These are phyloP conservation scores for Drosophila pseudotakahashii DNA, from an alignment of 2,888 invertebrate genomes.

Conservation along the genomic window DNA sequence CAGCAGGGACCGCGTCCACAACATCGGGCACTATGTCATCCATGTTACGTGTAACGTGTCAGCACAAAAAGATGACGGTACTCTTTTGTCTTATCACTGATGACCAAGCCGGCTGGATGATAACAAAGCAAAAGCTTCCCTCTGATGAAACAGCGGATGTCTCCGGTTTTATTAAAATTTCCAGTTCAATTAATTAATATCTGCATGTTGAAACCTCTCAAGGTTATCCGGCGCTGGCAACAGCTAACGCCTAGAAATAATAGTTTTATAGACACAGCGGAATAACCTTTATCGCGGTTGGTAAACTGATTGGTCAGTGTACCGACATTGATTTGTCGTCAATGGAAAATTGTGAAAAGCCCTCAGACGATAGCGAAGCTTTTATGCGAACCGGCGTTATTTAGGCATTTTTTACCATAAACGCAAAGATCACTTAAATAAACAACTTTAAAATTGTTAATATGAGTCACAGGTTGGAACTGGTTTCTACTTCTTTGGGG, in stretches of 20 bases:
- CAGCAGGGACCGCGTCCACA: conserved; percentile 65
- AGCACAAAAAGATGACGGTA: conserved; percentile 13
- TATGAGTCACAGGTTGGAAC: conserved; percentile 17
- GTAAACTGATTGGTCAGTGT: conserved; percentile 19
- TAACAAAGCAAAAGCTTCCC: conserved; percentile 47
- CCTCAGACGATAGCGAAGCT: conserved; percentile 21
- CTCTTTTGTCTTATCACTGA: conserved; percentile 45
- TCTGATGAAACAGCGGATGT: conserved; percentile 17
- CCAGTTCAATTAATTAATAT: conserved; percentile 63
- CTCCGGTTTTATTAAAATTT: conserved; percentile 41
- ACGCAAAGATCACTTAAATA: conserved; percentile 6
- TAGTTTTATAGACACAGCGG: conserved; percentile 17
- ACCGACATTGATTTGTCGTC: conserved; percentile 25
- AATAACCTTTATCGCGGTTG: conserved; percentile 20
- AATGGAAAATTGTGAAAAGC: conserved; percentile 26
- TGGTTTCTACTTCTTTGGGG: not conserved
- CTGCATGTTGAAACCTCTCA: conserved; percentile 24
- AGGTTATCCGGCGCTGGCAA: conserved; percentile 36
- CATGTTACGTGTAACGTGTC: conserved; percentile 51
- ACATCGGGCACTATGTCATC: conserved; percentile 76
- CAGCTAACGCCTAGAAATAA: conserved; percentile 39
- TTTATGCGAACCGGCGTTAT: conserved; percentile 25
- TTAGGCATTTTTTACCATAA: conserved; percentile 20
- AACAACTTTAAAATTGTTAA: not conserved
- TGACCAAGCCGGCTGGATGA: conserved; percentile 49